Base-by-base conservation (phyloP, 2,888 invertebrate genomes). In the Tortrix viridana region DNA sequence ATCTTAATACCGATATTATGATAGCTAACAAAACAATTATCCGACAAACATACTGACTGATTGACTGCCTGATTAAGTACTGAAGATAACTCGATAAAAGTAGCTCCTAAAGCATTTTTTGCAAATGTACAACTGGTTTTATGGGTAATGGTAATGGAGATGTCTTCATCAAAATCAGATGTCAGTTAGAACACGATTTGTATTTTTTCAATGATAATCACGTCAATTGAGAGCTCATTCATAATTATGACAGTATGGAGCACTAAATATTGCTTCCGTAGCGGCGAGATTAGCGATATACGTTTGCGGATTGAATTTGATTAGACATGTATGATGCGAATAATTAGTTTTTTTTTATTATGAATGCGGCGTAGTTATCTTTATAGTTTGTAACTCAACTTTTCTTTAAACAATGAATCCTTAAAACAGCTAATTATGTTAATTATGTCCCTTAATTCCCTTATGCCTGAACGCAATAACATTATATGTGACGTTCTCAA, bases 161-260 rank as follows among this genome's bases (percentile, higher is more conserved):
- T 43, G 55, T 47, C 55, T 47, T 46, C 50, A 38, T 50, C 44
- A 26, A 37, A 43, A 49, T 50, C 55, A 50, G 62, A 57, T 54
- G 56, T 62, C 62, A 62, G 56, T 52, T 57, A 38, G 50, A 56
- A 47, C 56, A 57, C 50, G 46, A 57, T 41, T 19, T 18, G 38
- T 22, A 60, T 57, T 62, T 60, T 47, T 62, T 52, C 46, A 52
- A 52, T 62, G 46, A n/a, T 16, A 43, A 38, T 38, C 22, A 18
- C 23, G 16, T 46, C 50, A 46, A 62, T 62, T 52, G 46, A 52
- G 56, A 50, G 23, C 22, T 62, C 62, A 56, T 56, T 57, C 56
- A 38, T 19, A 55, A 47, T 47, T 57, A 46, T 62, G 62, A 62
- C 62, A 52, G 16, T n/a, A 22, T 12, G 16, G n/a, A 53, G 50